Conservation (phyloP, 2,888 invertebrate species). For the Lampropteryx suffumata region DNA sequence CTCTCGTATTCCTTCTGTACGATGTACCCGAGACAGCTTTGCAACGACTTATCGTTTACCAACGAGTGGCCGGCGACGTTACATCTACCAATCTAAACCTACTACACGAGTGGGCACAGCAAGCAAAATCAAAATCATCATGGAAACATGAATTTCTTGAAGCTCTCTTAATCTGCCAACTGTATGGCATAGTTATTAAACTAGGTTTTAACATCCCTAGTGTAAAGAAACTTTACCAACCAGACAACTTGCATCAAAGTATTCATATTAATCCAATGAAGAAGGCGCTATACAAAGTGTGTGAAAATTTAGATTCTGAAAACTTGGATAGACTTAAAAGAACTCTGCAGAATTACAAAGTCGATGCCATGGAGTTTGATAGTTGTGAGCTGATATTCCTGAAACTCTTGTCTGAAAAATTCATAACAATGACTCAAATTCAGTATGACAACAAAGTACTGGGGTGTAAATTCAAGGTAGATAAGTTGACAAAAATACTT, state of each 20-base stretch:
- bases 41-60: constrained; percentile 61
- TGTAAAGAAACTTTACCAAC: constrained; percentile 55
- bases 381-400: constrained; percentile 65
- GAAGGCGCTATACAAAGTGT: constrained; percentile 64
- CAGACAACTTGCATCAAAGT: constrained; percentile 46
- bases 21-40: constrained; percentile 69
- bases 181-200: constrained; percentile 61
- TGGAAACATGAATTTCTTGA: constrained; percentile 74
- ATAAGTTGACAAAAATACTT: constrained; percentile 57
- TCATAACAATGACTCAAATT: constrained; percentile 50
- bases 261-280: constrained; percentile 63
- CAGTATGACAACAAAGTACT: constrained; percentile 38
- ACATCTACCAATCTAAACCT: constrained; percentile 53
- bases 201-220: constrained; percentile 57
- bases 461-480: constrained; percentile 42
- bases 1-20: constrained; percentile 70
- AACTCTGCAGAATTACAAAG: constrained; percentile 54
- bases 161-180: constrained; percentile 65
- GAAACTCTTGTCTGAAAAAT: constrained; percentile 64
- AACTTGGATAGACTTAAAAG: constrained; percentile 59
- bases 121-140: constrained; percentile 51
- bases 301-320: constrained; percentile 60
- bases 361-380: constrained; percentile 58
- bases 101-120: constrained; percentile 65
- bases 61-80: constrained; percentile 57